A percentile compares a stretch with the other conserved stretches of the same genome.
Evolutionary conservation across 2,888 invertebrate species (phyloP).

Genomic region (Catonia carolina): DNA sequence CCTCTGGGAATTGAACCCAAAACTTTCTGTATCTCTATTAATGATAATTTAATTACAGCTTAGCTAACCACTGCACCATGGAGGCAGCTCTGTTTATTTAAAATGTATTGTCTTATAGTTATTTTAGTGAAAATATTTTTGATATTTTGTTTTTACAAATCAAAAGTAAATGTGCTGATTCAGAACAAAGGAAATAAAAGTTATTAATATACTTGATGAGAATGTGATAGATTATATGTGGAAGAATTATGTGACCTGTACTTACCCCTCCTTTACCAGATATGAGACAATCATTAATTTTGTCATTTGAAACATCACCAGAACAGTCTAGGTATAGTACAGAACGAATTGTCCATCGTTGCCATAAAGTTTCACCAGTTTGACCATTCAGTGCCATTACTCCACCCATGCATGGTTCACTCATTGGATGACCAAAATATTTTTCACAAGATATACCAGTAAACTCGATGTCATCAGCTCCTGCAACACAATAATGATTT

Average conservation of each 20-base stretch:
- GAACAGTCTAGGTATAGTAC: conserved; percentile 67
- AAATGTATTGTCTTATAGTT: no score
- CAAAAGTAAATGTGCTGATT: no score
- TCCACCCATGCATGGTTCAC: conserved; percentile 64
- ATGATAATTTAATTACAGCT: no score
- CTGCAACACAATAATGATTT: conserved; percentile 35
- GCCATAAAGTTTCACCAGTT: conserved; percentile 66
- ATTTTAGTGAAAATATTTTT: no score
- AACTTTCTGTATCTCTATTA: no score
- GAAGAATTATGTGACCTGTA: conserved; percentile 23
- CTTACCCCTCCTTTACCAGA: conserved; percentile 65
- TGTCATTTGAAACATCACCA: conserved; percentile 62
- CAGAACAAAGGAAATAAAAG: no score
- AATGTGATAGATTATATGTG: no score
- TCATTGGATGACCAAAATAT: conserved; percentile 30
- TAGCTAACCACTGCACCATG: no score
- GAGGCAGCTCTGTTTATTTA: no score
- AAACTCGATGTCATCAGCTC: conserved; percentile 51
- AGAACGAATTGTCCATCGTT: conserved; percentile 62
- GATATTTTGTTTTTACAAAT: no score
- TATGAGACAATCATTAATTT: conserved; percentile 62
- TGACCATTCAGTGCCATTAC: conserved; percentile 66
- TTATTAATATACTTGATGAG: no score
- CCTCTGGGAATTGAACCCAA: no score
- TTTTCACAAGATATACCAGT: conserved; percentile 40